These are phyloP conservation scores for Meiosimyza decipiens DNA, from an alignment of 2,888 invertebrate species.

Conservation along the genomic window DNA sequence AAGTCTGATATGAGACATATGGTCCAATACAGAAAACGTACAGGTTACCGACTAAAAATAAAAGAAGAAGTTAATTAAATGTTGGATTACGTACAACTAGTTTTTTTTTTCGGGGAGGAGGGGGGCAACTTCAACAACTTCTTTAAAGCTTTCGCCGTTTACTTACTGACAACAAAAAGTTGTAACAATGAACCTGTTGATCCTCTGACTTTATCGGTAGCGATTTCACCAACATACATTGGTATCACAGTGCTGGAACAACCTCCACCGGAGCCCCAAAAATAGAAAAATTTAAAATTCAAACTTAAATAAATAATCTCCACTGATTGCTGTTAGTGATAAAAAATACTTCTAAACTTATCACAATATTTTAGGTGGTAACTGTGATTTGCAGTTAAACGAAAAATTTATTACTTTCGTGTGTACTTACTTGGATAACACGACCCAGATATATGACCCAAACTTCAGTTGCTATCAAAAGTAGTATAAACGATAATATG, in stretches of 20 bases:
- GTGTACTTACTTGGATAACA: slow-evolving; percentile 54
- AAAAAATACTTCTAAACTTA: no score
- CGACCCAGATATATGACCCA: slow-evolving; percentile 69
- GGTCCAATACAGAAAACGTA: slow-evolving; percentile 79
- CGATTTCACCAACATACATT: slow-evolving; percentile 88
- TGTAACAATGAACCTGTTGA: slow-evolving; percentile 85
- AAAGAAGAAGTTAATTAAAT: not conserved
- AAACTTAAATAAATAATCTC: no score
- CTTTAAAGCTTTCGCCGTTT: slow-evolving; percentile 17
- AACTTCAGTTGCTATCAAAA: slow-evolving; percentile 73
- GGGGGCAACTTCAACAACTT: no score
- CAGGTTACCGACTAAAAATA: slow-evolving; percentile 71
- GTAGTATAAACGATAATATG: slow-evolving; percentile 75
- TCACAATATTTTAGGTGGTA: no score
- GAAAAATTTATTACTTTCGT: no score
- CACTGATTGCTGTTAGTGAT: no score
- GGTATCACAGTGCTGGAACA: slow-evolving; percentile 80
- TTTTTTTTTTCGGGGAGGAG: no score
- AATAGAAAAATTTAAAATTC: slow-evolving; percentile 35
- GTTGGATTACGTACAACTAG: no score
- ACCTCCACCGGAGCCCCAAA: slow-evolving; percentile 73
- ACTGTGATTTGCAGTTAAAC: no score
- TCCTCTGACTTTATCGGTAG: slow-evolving; percentile 83
- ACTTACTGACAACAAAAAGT: slow-evolving; percentile 73
- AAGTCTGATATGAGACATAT: slow-evolving; percentile 73